Conservation (phyloP, 2,797 vertebrate species). For the Onychomys arenicola region DNA sequence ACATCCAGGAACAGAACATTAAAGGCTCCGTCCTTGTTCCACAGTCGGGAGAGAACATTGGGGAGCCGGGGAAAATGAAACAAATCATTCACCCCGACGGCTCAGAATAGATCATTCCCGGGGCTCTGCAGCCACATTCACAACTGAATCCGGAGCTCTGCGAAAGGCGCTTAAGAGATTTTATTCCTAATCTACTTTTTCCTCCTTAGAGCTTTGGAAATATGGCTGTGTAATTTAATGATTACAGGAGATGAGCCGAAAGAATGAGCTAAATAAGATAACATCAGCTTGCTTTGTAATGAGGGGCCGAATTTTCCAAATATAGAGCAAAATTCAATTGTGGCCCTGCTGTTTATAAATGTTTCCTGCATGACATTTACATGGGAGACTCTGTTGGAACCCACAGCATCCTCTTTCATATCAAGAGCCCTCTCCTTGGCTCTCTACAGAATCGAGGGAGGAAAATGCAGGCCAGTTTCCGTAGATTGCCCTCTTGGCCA, state of each 20-base stretch:
- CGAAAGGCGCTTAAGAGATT: slow-evolving; percentile 68
- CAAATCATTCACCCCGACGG: slow-evolving; percentile 64
- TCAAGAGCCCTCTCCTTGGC: background rate
- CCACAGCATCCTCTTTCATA: background rate
- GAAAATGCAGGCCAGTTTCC: background rate
- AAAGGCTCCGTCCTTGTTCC: slow-evolving; percentile 49
- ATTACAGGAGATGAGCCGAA: slow-evolving; percentile 80
- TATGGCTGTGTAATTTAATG: slow-evolving; percentile 79
- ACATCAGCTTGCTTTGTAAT: slow-evolving; percentile 73
- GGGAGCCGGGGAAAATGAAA: slow-evolving; percentile 55
- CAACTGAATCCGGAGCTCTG: slow-evolving; percentile 66
- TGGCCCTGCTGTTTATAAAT: slow-evolving; percentile 53
- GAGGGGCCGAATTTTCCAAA: slow-evolving; percentile 76
- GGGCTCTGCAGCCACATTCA: slow-evolving; percentile 56
- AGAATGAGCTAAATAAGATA: slow-evolving; percentile 71
- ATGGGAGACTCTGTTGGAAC: background rate
- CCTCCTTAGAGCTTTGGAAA: slow-evolving; percentile 76
- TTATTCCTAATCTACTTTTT: slow-evolving; percentile 76
- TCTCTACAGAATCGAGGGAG: background rate
- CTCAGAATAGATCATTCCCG: slow-evolving; percentile 71
- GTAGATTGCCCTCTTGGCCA: background rate
- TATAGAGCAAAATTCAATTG: slow-evolving; percentile 82
- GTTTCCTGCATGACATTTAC: slow-evolving; percentile 59
- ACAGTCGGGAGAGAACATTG: slow-evolving; percentile 44
- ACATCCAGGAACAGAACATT: background rate